Percentiles rank a stretch among this genome's conserved stretches.
These are phyloP conservation scores for Meganola albula DNA, from an alignment of 2,888 invertebrate genomes.

Conservation along the genomic window DNA sequence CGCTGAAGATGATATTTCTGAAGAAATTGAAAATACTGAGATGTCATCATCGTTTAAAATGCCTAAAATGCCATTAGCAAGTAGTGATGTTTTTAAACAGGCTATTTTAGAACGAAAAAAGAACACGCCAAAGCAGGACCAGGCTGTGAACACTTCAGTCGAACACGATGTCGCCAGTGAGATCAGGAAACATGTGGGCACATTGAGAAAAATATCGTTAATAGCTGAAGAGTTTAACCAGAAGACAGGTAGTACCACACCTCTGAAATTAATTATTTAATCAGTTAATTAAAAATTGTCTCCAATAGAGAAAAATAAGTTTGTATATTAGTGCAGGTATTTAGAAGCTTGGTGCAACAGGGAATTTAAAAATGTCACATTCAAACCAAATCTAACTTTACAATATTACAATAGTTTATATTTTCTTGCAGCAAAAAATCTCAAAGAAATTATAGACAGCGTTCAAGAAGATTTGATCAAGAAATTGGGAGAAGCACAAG, in stretches of 20 bases:
- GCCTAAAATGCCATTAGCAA: slow-evolving; percentile 63
- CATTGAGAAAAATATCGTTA: slow-evolving; percentile 60
- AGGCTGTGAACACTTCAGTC: slow-evolving; percentile 47
- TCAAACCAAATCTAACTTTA: no score
- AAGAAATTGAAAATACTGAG: slow-evolving; percentile 21
- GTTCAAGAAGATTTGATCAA: slow-evolving; percentile 65
- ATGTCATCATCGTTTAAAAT: slow-evolving; percentile 41
- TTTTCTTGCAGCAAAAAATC: slow-evolving; percentile 55
- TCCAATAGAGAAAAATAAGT: no score
- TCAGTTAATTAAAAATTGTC: no score
- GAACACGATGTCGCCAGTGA: slow-evolving; percentile 61
- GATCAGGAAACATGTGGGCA: slow-evolving; percentile 55
- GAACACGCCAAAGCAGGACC: slow-evolving; percentile 37
- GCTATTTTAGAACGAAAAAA: slow-evolving; percentile 34
- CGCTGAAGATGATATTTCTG: slow-evolving; percentile 16
- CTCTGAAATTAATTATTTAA: no score
- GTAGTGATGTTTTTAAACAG: slow-evolving; percentile 52
- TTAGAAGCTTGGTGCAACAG: no score
- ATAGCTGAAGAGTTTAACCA: slow-evolving; percentile 73
- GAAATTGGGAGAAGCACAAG: slow-evolving; percentile 58
- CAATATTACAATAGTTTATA: not conserved
- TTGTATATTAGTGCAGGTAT: no score
- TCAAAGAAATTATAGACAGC: slow-evolving; percentile 68
- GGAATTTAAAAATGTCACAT: no score
- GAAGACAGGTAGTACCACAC: slow-evolving; percentile 70